Base-by-base conservation (phyloP, 2,113 vertebrate species). In the Gavialis gangeticus region DNA sequence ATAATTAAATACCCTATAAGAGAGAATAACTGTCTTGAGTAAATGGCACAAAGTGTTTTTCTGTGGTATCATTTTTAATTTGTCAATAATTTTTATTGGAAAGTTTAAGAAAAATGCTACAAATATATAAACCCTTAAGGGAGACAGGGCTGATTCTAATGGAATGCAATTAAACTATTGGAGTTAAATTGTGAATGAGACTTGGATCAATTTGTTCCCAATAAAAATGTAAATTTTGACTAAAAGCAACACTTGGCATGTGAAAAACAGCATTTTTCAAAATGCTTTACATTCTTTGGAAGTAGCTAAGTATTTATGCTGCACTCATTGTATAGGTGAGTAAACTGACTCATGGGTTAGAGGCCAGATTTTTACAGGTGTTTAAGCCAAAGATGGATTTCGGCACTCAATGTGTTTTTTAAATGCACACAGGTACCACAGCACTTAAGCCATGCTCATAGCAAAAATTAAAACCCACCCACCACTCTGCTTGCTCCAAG, bases 41-140 rank as follows among this genome's bases (percentile, higher is more conserved):
- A 94, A 15, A 34, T 1, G 14, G 9, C 46, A 28, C 10, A 85
- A 84, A 91, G 14, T 1, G 75, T 59, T 93, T 91, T 82, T 21
- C 57, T 81, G 56, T 82, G 34, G 5, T 56, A 37, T 87, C 67
- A 13, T 16, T n/a, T 76, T 77, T 69, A 56, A 27, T 93, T 95
- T 94, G 25, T 75, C 67, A 91, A 83, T 85, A 75, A 64, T 83
- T 95, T 92, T 81, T 79, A 75, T 64, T 79, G 78, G 25, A 94
- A 73, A 78, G 34, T 64, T 77, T 85, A 63, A 73, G 12, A 90
- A 84, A 94, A 83, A 30, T 19, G 76, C 58, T 55, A 58, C 2
- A 73, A 3, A 46, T 57, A 27, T 27, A 77, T 87, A 63, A 92
- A 56, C 7, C 25, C 55, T 6, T 88, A 28, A 91, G 85, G 82